Evolutionary conservation across 1,140 invertebrate species (phyloP).

Genomic region (Drosophila ficusphila): DNA sequence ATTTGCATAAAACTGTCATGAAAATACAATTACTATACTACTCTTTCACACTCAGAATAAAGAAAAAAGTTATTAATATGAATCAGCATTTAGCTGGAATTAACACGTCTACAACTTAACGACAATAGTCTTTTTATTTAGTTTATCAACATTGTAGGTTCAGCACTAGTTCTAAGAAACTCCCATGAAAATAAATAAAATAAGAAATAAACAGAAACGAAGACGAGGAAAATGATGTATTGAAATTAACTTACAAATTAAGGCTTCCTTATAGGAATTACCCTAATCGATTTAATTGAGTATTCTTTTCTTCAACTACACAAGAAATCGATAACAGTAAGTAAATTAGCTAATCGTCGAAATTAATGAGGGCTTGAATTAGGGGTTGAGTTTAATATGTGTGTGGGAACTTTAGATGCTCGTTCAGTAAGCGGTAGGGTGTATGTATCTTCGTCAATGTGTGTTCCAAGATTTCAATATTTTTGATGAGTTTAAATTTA

Average conservation of each 20-base stretch:
- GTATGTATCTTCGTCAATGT: too few relatives aligned
- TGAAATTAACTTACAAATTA: not conserved
- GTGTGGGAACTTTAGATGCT: not conserved
- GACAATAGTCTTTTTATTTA: conserved; percentile 12
- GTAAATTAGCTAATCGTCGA: conserved; percentile 22
- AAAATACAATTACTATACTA: not conserved
- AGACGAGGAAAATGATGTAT: conserved; percentile 1
- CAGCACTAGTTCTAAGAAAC: conserved; percentile 3
- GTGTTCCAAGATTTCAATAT: not conserved
- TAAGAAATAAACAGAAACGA: not conserved
- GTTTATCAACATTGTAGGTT: conserved; percentile 1
- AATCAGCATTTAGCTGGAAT: conserved; percentile 38
- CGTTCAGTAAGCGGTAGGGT: not conserved
- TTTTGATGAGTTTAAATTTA: not conserved
- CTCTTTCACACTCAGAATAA: conserved; percentile 11
- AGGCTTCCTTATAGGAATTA: not conserved
- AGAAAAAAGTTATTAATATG: conserved; percentile 17
- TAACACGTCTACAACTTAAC: conserved; percentile 26
- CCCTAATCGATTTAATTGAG: conserved; percentile 26
- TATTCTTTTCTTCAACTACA: not conserved
- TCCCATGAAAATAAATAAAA: conserved; percentile 1
- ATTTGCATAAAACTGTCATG: too few relatives aligned
- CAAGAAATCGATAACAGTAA: conserved; percentile 31
- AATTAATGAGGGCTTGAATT: conserved; percentile 17
- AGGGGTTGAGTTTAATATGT: not conserved